Base-by-base conservation (phyloP, 2,888 invertebrate species). In the Caenorhabditis doughertyi region DNA sequence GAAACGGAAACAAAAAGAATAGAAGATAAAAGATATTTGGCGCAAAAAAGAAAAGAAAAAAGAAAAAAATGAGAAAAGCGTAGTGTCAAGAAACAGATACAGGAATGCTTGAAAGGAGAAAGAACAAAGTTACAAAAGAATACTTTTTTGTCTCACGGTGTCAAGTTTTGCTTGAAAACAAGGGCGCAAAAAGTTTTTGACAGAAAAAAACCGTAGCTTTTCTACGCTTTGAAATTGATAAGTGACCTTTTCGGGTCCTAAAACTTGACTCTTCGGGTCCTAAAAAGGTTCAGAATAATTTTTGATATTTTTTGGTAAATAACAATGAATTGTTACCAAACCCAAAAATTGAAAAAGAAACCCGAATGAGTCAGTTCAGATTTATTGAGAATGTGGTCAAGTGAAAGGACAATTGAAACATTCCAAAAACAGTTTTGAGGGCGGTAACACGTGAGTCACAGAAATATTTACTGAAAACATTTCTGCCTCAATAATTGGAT, bases 1-100 rank as follows among this genome's bases (percentile, higher is more conserved):
- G 51, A 55, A 49, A 72, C 39, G 39, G 72, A 73, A 42, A 53
- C 51, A 62, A 39, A 53, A 56, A 64, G 62, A 73, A 55, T 3
- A 23, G 35, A 65, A 65, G 65, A 65, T 65, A 51, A 65, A 51
- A 65, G 49, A 51, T 42, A 55, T 55, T 27, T 18, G 27, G 44
- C 29, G 55, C 16, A 42, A 25, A 39, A 39, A 5, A n/a, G n/a
- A n/a, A n/a, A 13, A 67, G 39, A 67, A 11, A 67, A 39, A 56
- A 56, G 7, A 9, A 56, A 47, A 39, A 44, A 56, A n/a, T 13
- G 56, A 55, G 42, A 55, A 56, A 56, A 56, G 42, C 44, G 44
- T 44, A n/a, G 53, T 29, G 53, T 51, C 29, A 44, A 60, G 65
- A 65, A 44, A 42, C n/a, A 44, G 27, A 70, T 27, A 51, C 27